Conservation (phyloP, 2,888 invertebrate species). For the Acleris holmiana region DNA sequence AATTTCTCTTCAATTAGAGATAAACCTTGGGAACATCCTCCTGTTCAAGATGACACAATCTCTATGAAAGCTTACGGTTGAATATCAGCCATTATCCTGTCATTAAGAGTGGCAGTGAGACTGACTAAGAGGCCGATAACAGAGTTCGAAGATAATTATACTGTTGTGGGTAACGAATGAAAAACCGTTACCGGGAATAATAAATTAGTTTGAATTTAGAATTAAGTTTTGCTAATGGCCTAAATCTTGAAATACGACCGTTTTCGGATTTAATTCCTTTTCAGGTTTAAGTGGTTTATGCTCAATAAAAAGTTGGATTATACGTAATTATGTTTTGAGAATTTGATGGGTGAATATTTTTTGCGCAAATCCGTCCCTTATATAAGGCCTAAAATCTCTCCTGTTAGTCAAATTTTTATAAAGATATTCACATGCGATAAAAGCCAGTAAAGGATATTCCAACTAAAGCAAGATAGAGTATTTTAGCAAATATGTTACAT, state of each 20-base stretch:
- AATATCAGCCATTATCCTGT: constrained; percentile 48
- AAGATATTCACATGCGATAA: too few relatives aligned
- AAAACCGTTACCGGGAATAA: constrained; percentile 8
- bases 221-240: constrained; percentile 5
- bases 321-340: too few relatives aligned
- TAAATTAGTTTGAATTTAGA: constrained; percentile 13
- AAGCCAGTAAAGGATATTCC: too few relatives aligned
- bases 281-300: background rate
- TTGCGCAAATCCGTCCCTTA: too few relatives aligned
- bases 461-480: too few relatives aligned
- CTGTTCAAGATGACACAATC: constrained; percentile 42
- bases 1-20: constrained; percentile 16
- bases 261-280: background rate
- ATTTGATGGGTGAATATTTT: too few relatives aligned
- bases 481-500: too few relatives aligned
- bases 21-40: constrained; percentile 12
- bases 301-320: too few relatives aligned
- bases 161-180: constrained; percentile 20
- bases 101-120: constrained; percentile 44
- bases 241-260: constrained; percentile 1
- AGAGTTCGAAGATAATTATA: constrained; percentile 24
- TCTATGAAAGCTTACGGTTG: constrained; percentile 44
- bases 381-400: too few relatives aligned
- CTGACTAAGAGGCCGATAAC: constrained; percentile 26
- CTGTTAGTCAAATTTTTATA: too few relatives aligned